phyloP scores from a whole-genome alignment of 35 echinoderm and acorn worm genomes.

The Eucidaris tribuloides region DNA sequence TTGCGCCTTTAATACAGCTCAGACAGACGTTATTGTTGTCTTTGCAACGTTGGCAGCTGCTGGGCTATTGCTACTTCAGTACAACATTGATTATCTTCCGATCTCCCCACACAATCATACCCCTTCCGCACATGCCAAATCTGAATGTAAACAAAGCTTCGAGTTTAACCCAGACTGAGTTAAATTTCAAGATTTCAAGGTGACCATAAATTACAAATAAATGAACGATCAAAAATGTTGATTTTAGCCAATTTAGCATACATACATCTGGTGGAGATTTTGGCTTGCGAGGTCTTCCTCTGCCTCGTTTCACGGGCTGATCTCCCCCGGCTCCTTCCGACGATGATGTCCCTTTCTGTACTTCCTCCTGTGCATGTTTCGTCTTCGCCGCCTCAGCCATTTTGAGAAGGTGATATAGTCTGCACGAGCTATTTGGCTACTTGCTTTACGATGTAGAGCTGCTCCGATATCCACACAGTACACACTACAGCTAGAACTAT shows the following conservation, averaged over 20 bases:
- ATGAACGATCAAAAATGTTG: too few relatives aligned
- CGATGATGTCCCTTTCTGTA: not conserved
- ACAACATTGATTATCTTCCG: not conserved
- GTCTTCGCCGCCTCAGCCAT: not conserved
- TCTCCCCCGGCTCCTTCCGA: constrained; percentile 1
- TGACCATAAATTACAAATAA: not conserved
- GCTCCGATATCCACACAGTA: too few relatives aligned
- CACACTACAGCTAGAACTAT: too few relatives aligned
- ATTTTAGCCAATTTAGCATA: too few relatives aligned
- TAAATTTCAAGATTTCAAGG: not conserved
- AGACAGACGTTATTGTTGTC: too few relatives aligned
- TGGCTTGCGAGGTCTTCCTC: constrained; percentile 18
- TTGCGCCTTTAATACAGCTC: too few relatives aligned
- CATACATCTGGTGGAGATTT: not conserved
- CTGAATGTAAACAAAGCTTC: too few relatives aligned
- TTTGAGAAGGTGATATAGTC: not conserved
- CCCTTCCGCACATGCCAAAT: not conserved
- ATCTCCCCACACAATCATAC: not conserved
- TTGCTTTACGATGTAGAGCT: too few relatives aligned
- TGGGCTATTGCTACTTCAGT: not conserved
- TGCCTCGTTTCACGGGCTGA: not conserved
- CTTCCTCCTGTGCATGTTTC: too few relatives aligned
- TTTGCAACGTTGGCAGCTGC: too few relatives aligned
- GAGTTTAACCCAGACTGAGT: too few relatives aligned
- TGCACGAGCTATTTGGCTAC: too few relatives aligned